Evolutionary conservation across 2,113 vertebrate species (phyloP), one percentile per base, ranked within the genome.

Genomic region (Sialia sialis): DNA sequence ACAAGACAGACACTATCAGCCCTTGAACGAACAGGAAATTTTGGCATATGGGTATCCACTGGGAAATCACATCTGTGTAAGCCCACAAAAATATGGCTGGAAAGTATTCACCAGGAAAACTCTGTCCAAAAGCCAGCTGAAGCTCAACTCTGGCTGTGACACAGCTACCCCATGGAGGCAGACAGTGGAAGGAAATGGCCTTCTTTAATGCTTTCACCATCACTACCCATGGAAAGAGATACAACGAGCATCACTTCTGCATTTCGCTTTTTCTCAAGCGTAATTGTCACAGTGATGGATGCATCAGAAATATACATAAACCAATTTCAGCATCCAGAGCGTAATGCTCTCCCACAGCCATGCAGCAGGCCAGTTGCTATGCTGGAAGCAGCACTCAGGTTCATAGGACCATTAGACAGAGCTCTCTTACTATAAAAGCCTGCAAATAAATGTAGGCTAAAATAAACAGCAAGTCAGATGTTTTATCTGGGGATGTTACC

Each of bases 391-490:
- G 91, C 89, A 80, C 67, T 85, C 9, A 4, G 67, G 30, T 83
- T 84, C 39, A 77, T 4, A 80, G 75, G 64, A 80, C 87, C 87
- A 95, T 93, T 91, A 94, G 89, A 92, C 81, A 81, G 79, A 83
- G 82, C 87, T 63, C 89, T 97, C 75, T 48, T 36, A 78, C 75
- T 84, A 83, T 95, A 95, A 96, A 87, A 95, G 95, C 93, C 91
- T 84, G 67, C 82, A 95, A 94, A 95, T 94, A 96, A 87, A 95
- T 13, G 90, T 74, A 89, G 92, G 63, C 93, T 94, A 96, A 96
- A 97, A 95, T 95, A 97, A 96, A 97, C 96, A 97, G 91, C 89
- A 94, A 94, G 93, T 96, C 94, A 94, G 88, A 96, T 94, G 93
- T 95, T 96, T 96, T 93, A 94, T 96, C 95, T 92, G 64, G 94